Evolutionary conservation across 2,888 invertebrate genomes (phyloP).

Genomic region (Saturnia pavonia): DNA sequence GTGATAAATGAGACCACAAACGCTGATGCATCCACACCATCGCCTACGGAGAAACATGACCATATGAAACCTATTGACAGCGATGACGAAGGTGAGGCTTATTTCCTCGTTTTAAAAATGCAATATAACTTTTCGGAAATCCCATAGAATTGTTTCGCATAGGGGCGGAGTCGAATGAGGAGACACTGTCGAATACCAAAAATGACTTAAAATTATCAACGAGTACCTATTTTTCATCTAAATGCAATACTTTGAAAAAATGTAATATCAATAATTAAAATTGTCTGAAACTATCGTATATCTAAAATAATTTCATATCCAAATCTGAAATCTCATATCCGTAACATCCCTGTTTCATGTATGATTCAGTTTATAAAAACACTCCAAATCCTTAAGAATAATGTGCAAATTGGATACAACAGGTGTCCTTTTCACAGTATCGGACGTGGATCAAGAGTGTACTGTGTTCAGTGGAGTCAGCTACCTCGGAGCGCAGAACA

Average conservation of each 20-base stretch:
- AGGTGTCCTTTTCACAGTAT: slow-evolving; percentile 71
- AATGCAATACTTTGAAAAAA: too few relatives aligned
- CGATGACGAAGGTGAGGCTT: slow-evolving; percentile 85
- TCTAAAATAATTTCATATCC: too few relatives aligned
- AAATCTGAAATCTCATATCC: too few relatives aligned
- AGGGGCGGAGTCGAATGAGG: too few relatives aligned
- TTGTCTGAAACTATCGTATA: too few relatives aligned
- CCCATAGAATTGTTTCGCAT: too few relatives aligned
- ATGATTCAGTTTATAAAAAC: background rate
- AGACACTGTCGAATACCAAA: too few relatives aligned
- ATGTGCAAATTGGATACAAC: background rate
- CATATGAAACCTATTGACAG: slow-evolving; percentile 89
- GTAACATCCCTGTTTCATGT: too few relatives aligned
- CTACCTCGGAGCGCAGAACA: slow-evolving; percentile 95
- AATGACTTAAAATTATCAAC: too few relatives aligned
- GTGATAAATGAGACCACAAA: slow-evolving; percentile 60
- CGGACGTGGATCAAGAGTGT: slow-evolving; percentile 93
- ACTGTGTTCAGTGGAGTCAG: slow-evolving; percentile 96
- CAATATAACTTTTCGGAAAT: background rate
- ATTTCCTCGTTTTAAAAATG: background rate
- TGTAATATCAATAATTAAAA: too few relatives aligned
- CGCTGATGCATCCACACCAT: slow-evolving; percentile 58
- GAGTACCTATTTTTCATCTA: too few relatives aligned
- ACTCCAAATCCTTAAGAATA: background rate
- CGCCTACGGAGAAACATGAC: slow-evolving; percentile 87